A percentile compares a stretch with the other conserved stretches of the same genome.
These are phyloP conservation scores for Ceryle rudis DNA, from an alignment of 2,797 vertebrate genomes.

Conservation along the genomic window DNA sequence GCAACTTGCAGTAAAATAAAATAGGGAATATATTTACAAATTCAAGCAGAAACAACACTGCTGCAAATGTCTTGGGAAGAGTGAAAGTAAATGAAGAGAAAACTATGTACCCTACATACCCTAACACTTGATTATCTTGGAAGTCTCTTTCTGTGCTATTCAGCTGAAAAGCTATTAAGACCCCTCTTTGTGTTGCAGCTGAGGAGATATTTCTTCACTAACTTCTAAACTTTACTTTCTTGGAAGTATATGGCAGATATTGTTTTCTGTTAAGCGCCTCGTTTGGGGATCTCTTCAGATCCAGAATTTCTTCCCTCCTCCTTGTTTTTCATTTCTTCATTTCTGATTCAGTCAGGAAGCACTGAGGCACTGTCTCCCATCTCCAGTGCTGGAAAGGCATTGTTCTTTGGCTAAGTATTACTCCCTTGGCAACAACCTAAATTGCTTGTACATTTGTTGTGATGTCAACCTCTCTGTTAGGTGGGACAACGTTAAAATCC, in stretches of 20 bases:
- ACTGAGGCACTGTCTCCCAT: background rate
- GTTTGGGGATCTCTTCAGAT: background rate
- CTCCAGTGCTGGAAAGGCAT: fast-evolving
- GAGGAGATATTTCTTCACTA: background rate
- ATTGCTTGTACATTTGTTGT: background rate
- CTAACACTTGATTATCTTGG: background rate
- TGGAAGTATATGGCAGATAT: background rate
- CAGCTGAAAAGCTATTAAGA: background rate
- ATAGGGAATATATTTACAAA: background rate
- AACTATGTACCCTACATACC: background rate
- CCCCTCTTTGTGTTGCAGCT: background rate
- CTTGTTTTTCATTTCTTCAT: background rate
- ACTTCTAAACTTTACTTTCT: background rate
- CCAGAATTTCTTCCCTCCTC: background rate
- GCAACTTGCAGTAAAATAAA: background rate
- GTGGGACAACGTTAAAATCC: background rate
- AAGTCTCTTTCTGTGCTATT: background rate
- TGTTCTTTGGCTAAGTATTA: background rate
- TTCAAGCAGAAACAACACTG: background rate
- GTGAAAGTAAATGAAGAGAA: background rate
- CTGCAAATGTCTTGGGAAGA: background rate
- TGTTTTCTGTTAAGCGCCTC: background rate
- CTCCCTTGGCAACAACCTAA: background rate
- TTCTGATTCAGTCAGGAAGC: background rate
- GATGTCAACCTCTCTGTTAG: background rate